Percentiles rank a stretch among this genome's conserved stretches.
These are phyloP conservation scores for Nephrotoma appendiculata DNA, from an alignment of 2,888 invertebrate genomes.

Conservation along the genomic window DNA sequence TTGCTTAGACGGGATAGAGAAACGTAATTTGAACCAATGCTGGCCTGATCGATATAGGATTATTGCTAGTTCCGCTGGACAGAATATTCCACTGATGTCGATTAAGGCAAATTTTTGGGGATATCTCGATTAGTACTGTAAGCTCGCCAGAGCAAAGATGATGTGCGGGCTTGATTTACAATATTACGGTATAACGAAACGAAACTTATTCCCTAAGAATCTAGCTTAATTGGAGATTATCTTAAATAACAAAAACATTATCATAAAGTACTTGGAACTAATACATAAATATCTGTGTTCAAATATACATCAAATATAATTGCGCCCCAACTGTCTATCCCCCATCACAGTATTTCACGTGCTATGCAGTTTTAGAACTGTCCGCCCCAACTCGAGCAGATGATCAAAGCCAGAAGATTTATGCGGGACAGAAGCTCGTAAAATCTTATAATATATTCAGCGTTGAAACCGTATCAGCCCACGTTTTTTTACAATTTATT, in stretches of 20 bases:
- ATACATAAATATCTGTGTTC: conserved; percentile 26
- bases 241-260: background rate
- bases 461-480: conserved; percentile 81
- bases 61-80: no score
- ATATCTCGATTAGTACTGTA: background rate
- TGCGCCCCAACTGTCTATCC: conserved; percentile 23
- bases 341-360: conserved; percentile 34
- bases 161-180: background rate
- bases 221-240: background rate
- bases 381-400: conserved; percentile 58
- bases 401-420: conserved; percentile 57
- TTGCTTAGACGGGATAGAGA: no score
- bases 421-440: conserved; percentile 44
- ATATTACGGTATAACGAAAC: background rate
- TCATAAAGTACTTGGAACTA: background rate
- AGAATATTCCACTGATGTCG: background rate
- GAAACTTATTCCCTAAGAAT: no score
- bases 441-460: conserved; percentile 73
- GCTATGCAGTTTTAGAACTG: conserved; percentile 20
- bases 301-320: no score
- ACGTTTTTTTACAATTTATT: no score
- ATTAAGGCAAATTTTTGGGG: background rate
- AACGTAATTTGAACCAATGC: no score
- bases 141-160: background rate
- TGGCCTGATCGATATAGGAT: no score